Base-by-base conservation (phyloP, 2,113 vertebrate genomes). In the Vanacampus margaritifer region DNA sequence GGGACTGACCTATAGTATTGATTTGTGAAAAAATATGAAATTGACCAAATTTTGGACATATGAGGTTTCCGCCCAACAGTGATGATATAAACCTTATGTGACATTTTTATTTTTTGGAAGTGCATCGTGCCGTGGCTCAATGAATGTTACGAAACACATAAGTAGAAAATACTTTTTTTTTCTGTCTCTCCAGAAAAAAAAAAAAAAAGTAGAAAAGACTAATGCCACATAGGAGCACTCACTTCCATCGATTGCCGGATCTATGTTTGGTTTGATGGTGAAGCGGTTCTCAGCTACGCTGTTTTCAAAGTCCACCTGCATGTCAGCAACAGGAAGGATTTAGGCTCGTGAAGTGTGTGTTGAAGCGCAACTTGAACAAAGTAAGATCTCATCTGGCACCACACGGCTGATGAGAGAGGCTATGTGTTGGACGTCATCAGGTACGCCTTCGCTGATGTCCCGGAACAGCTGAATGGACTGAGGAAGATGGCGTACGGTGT, bases 161-260 rank as follows among this genome's bases (percentile, higher is more conserved):
- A n/a, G n/a, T n/a, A n/a, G n/a, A n/a, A n/a, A n/a, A n/a, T n/a
- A n/a, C n/a, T n/a, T n/a, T n/a, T n/a, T n/a, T n/a, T n/a, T n/a
- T 24, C n/a, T n/a, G n/a, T n/a, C n/a, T n/a, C n/a, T n/a, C n/a
- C n/a, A n/a, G n/a, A n/a, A n/a, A n/a, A n/a, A n/a, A n/a, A n/a
- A n/a, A n/a, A n/a, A n/a, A n/a, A 24, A 53, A 23, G 10, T 53
- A 53, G n/a, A 53, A 14, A 13, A 45, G 43, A 45, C 12, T 45
- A 16, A 45, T 3, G 14, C 12, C 41, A 45, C 41, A 12, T 13
- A 13, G 41, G 41, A 12, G 12, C n/a, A 21, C 93, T 89, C 72
- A 96, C 94, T 95, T 71, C 95, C 95, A 68, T 99, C 97, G 11
- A 98, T 92, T 12, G 84, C 89, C n/a, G 93, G 91, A 63, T 99